Base-by-base conservation (phyloP, 2,888 invertebrate genomes). In the Amblyteles armatorius region DNA sequence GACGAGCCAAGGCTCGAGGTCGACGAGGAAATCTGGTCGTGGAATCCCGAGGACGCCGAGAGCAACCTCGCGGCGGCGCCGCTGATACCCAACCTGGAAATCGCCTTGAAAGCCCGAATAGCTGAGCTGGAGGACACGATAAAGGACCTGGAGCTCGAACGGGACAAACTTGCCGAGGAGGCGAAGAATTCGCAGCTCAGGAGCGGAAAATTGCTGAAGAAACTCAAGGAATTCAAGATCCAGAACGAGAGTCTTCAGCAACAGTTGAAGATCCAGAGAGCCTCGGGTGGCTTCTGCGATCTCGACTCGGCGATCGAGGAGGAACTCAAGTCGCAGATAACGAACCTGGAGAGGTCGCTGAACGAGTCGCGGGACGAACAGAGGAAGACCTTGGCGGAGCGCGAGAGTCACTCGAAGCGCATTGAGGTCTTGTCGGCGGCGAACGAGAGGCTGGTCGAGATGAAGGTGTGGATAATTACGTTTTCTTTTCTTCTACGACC, bases 241-340 rank as follows among this genome's bases (percentile, higher is more conserved):
- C 95, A 95, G 84, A 95, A 96, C 90, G 96, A 97, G 52, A 94
- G 95, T 88, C 92, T 96, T 52, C 93, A 94, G 13, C 95, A 95
- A 79, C 95, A 96, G 92, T 89, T 95, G 82, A 95, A 95, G 88
- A 92, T 94, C 33, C 94, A 94, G 50, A 95, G 95, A 88, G 94
- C 95, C 74, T 89, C 95, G 67, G 94, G 95, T 19, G 94, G 92
- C 65, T 94, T 96, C 68, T 95, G 95, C 65, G 96, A 97, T 90
- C 94, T 98, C 68, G 97, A 98, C 90, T 95, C 95, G 79, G 96
- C 97, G 7, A 97, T 98, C 83, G 97, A 97, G 92, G 97, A 97
- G 88, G 98, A 98, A 93, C 92, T 98, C n/a, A 96, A 96, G 88
- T 94, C 94, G 16, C 97, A 97, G 92, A 94, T 97, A 36, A 94